These are phyloP conservation scores for Agrilus planipennis DNA, from an alignment of 1,140 invertebrate species.

Conservation along the genomic window DNA sequence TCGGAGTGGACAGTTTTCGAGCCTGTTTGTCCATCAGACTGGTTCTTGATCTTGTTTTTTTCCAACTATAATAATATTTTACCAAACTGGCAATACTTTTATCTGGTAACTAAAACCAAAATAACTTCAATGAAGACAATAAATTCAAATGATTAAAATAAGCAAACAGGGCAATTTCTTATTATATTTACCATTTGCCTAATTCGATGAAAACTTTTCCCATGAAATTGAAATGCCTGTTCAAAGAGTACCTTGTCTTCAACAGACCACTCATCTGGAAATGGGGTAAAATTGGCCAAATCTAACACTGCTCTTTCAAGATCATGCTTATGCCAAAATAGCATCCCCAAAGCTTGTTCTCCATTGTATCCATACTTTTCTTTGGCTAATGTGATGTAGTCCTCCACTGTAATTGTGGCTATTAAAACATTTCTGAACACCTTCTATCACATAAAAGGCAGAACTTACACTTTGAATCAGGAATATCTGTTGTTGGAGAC, in stretches of 20 bases:
- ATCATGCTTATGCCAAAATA: conserved; percentile 98
- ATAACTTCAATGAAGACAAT: neutral
- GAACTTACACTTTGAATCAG: conserved; percentile 71
- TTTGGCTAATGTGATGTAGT: conserved; percentile 89
- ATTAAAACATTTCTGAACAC: neutral
- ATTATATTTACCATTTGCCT: conserved; percentile 76
- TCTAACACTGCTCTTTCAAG: conserved; percentile 83
- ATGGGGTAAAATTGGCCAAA: conserved; percentile 92
- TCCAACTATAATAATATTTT: conserved; percentile 98
- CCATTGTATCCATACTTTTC: conserved; percentile 97
- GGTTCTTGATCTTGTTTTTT: conserved; percentile 82
- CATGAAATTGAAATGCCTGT: conserved; percentile 96
- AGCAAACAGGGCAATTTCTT: neutral
- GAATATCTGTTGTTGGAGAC: conserved; percentile 82
- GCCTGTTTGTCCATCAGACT: conserved; percentile 89
- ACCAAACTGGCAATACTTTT: conserved; percentile 93
- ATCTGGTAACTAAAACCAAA: conserved; percentile 66
- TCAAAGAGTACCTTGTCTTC: conserved; percentile 98
- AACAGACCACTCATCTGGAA: conserved; percentile 96
- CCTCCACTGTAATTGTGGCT: conserved; percentile 64
- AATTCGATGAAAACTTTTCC: conserved; percentile 95
- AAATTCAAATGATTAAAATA: neutral
- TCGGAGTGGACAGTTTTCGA: conserved; percentile 50
- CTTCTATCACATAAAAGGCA: neutral
- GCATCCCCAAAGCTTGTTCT: conserved; percentile 93